These are phyloP conservation scores for Podargus strigoides DNA, from an alignment of 2,797 vertebrate genomes.

Conservation along the genomic window DNA sequence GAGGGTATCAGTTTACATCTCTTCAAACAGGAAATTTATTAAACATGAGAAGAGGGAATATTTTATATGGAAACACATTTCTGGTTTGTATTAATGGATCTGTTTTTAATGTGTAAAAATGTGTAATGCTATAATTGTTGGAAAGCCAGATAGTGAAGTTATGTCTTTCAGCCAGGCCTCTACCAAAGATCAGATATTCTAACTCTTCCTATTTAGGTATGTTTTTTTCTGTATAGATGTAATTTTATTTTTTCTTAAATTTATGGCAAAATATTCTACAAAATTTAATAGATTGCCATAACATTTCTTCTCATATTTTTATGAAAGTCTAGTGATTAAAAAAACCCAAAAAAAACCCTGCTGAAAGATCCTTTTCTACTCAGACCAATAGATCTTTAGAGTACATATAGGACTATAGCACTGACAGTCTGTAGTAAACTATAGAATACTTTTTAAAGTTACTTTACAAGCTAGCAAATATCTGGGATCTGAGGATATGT, in stretches of 20 bases:
- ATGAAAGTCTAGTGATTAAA: neutral
- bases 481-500: too few species aligned
- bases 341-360: neutral
- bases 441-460: neutral
- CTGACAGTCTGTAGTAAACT: neutral
- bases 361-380: neutral
- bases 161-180: neutral
- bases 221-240: neutral
- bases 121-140: neutral
- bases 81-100: neutral
- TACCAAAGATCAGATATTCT: neutral
- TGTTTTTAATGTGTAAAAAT: neutral
- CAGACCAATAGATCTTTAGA: neutral
- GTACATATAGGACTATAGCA: neutral
- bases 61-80: neutral
- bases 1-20: neutral
- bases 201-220: neutral
- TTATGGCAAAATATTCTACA: neutral
- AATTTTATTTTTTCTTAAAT: neutral
- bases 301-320: neutral
- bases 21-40: slow-evolving; percentile 11
- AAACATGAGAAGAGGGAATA: neutral
- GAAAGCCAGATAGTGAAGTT: neutral
- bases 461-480: neutral
- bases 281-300: neutral